Evolutionary conservation across 1,140 invertebrate species (phyloP).

Genomic region (Anastrepha obliqua): DNA sequence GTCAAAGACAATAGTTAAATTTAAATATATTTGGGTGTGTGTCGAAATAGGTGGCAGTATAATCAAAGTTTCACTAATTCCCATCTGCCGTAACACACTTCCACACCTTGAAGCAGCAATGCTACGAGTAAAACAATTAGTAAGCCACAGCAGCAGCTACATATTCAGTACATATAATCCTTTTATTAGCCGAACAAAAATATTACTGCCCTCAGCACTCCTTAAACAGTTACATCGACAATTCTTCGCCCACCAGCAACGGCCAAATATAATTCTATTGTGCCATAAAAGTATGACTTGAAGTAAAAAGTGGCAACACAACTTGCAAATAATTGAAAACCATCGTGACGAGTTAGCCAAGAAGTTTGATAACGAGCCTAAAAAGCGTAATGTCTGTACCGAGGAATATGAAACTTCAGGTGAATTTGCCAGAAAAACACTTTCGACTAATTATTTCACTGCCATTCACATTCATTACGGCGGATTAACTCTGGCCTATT

Average conservation of each 20-base stretch:
- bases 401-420: not conserved
- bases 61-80: constrained; percentile 1
- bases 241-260: not conserved
- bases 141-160: not conserved
- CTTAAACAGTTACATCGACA: not conserved
- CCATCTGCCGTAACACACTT: not conserved
- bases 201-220: constrained; percentile 7
- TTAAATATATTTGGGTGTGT: not conserved
- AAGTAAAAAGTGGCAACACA: not conserved
- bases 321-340: not conserved
- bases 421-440: not conserved
- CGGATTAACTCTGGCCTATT: constrained; percentile 37
- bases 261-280: not conserved
- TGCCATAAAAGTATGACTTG: not conserved
- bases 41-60: not conserved
- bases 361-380: not conserved
- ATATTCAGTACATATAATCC: not conserved
- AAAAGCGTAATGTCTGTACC: not conserved
- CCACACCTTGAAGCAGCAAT: not conserved
- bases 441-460: constrained; percentile 42
- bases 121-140: not conserved
- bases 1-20: not conserved
- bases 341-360: not conserved
- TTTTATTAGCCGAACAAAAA: constrained; percentile 37
- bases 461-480: constrained; percentile 20